Evolutionary conservation across 2,888 invertebrate species (phyloP), one percentile per base, ranked within the genome.

Genomic region (Scaptomyza cyrtandrae): DNA sequence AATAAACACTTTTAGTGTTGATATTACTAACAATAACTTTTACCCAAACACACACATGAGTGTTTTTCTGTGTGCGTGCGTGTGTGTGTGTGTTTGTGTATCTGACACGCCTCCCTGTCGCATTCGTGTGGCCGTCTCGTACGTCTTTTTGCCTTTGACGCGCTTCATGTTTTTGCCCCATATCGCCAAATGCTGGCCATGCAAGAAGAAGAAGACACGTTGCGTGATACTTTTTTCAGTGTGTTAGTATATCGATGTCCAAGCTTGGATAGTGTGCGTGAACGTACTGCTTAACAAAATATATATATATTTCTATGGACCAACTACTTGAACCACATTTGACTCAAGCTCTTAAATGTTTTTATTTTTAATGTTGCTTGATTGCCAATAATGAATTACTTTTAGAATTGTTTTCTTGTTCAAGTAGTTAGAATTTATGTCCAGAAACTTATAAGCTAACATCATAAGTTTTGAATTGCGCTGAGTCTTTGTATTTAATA

Each of bases 21-120:
- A 85, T 85, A 85, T 85, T 85, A 87, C 85, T 88, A 85, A 85
- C 88, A 86, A 87, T 85, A 85, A 87, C 85, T 85, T 85, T 85
- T 73, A 53, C 71, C 67, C 75, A 56, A 63, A 61, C 48, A 72
- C 33, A 49, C 13, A 24, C 11, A 46, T 19, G 19, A 19, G 1
- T 19, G 19, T 19, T 19, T 19, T 19, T 19, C 2, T 19, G n/a
- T n/a, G n/a, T n/a, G n/a, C 29, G 43, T 11, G 48, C 50, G 31
- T 43, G 41, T 31, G 37, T 43, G 48, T 49, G 49, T n/a, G 44
- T 49, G 37, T 37, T 48, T 44, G 49, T 24, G 43, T 48, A 1
- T 37, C 19, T 52, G 57, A n/a, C 62, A 63, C 76, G 71, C 75
- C 70, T 53, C 33, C 48, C 43, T 45, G 43, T 54, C 61, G 61